phyloP scores from a whole-genome alignment of 2,888 invertebrate genomes.

The Morpho helenor region DNA sequence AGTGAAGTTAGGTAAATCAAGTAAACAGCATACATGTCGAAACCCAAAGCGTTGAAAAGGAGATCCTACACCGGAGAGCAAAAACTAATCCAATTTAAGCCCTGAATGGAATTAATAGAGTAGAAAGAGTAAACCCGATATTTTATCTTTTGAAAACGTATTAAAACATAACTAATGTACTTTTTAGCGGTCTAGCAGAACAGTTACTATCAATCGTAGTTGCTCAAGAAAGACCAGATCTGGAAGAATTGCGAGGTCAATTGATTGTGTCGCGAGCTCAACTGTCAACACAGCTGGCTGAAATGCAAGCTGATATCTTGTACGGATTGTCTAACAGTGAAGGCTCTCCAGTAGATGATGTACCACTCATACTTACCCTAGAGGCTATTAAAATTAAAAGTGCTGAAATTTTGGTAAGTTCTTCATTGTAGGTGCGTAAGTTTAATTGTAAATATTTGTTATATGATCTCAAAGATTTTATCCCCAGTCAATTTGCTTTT shows the following conservation, averaged over 20 bases:
- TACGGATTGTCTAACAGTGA: constrained; percentile 85
- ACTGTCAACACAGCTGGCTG: constrained; percentile 86
- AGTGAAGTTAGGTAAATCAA: too few relatives aligned
- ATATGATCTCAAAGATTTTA: too few relatives aligned
- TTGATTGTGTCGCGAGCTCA: constrained; percentile 88
- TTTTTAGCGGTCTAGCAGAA: constrained; percentile 86
- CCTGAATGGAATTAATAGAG: too few relatives aligned
- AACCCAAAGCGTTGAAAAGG: too few relatives aligned
- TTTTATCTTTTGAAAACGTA: too few relatives aligned
- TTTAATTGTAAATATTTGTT: too few relatives aligned
- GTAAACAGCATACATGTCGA: too few relatives aligned
- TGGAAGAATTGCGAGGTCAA: constrained; percentile 90
- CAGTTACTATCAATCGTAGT: constrained; percentile 93
- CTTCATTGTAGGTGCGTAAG: neutral
- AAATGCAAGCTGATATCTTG: constrained; percentile 88
- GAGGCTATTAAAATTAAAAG: constrained; percentile 91
- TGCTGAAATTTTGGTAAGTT: constrained; percentile 86
- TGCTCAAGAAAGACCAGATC: constrained; percentile 92
- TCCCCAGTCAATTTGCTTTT: too few relatives aligned
- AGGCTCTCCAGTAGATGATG: constrained; percentile 87
- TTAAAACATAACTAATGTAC: neutral
- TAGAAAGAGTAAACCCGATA: too few relatives aligned
- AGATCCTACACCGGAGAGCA: too few relatives aligned
- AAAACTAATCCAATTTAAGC: too few relatives aligned
- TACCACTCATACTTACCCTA: constrained; percentile 86